Conservation (phyloP, 2,113 vertebrate genomes). For the Oryctolagus cuniculus region DNA sequence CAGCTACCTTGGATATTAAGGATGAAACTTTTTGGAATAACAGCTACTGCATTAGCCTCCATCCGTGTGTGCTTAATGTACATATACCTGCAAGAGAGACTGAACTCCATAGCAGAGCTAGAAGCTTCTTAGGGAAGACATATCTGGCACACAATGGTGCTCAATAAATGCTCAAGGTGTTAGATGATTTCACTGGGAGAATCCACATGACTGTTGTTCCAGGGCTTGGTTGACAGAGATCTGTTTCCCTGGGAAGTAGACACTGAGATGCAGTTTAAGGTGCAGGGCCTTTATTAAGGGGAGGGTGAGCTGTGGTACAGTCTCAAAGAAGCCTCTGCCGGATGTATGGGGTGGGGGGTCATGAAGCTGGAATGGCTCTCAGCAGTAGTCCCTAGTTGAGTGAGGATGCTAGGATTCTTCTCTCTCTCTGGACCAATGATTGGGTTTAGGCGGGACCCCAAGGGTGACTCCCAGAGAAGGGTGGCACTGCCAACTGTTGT, state of each 20-base stretch:
- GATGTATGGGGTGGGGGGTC: neutral
- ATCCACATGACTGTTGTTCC: neutral
- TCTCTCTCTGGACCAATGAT: neutral
- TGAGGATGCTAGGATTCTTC: neutral
- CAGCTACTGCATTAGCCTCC: neutral
- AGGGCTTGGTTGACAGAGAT: neutral
- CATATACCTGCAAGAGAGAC: neutral
- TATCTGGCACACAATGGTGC: neutral
- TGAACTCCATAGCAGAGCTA: fast-evolving
- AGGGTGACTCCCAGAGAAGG: neutral
- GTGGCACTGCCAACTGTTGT: neutral
- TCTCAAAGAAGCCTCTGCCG: neutral
- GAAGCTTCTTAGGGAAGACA: neutral
- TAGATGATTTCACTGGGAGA: neutral
- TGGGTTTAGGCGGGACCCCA: neutral
- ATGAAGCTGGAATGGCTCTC: neutral
- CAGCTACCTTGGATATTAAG: constrained; percentile 58
- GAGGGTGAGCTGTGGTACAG: fast-evolving
- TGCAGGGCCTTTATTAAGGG: neutral
- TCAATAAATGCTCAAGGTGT: neutral
- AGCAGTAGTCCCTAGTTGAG: neutral
- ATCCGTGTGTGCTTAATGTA: neutral
- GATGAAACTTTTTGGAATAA: constrained; percentile 44
- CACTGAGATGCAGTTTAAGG: neutral
- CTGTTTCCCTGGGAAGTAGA: neutral